These are phyloP conservation scores for Gerris lacustris DNA, from an alignment of 2,888 invertebrate genomes.

Conservation along the genomic window DNA sequence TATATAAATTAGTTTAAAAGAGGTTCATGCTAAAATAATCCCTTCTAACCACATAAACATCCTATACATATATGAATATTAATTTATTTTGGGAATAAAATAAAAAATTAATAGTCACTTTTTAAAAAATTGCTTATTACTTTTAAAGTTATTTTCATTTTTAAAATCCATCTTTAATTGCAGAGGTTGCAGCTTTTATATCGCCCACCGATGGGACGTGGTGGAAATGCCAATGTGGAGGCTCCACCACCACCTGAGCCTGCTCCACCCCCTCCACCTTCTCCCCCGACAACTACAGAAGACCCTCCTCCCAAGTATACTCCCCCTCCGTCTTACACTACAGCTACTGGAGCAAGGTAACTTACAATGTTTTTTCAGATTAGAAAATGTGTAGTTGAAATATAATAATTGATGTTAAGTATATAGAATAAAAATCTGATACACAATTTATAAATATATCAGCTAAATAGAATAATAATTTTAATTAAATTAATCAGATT, in stretches of 20 bases:
- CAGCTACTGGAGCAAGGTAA: slow-evolving; percentile 67
- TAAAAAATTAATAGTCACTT: too few relatives aligned
- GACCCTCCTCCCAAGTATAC: slow-evolving; percentile 65
- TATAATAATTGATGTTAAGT: background rate
- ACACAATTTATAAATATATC: too few relatives aligned
- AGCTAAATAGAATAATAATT: too few relatives aligned
- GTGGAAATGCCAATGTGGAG: slow-evolving; percentile 31
- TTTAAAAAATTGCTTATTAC: too few relatives aligned
- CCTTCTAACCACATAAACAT: too few relatives aligned
- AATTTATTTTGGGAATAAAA: too few relatives aligned
- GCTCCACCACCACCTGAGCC: slow-evolving; percentile 6
- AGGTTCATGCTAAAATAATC: too few relatives aligned
- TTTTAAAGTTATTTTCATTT: background rate
- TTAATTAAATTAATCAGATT: too few relatives aligned
- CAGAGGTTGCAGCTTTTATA: slow-evolving; percentile 65
- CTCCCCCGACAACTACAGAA: slow-evolving; percentile 28
- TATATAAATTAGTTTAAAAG: too few relatives aligned
- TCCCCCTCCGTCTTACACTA: slow-evolving; percentile 83
- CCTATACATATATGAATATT: too few relatives aligned
- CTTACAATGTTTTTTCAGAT: background rate
- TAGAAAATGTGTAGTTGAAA: slow-evolving; percentile 7
- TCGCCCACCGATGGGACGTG: slow-evolving; percentile 53
- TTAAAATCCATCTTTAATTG: too few relatives aligned
- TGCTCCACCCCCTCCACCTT: slow-evolving; percentile 7
- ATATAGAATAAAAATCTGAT: too few relatives aligned